phyloP scores from a whole-genome alignment of 2,888 invertebrate genomes.

The Lymantria dispar region DNA sequence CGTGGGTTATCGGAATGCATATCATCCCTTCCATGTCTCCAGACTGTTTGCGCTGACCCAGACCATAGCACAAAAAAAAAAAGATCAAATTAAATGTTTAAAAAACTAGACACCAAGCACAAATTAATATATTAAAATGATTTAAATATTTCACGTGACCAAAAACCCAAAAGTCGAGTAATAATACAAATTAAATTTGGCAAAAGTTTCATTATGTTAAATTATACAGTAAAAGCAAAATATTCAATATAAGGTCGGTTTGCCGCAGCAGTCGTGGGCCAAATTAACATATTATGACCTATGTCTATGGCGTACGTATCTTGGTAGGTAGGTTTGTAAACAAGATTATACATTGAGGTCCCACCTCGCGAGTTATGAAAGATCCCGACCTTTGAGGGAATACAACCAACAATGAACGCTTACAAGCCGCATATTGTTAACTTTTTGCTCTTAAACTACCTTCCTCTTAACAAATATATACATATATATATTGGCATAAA shows the following conservation, averaged over 20 bases:
- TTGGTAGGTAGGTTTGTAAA: slow-evolving; percentile 48
- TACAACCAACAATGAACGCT: slow-evolving; percentile 33
- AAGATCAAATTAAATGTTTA: no score
- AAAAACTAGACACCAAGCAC: not conserved
- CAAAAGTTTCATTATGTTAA: slow-evolving; percentile 50
- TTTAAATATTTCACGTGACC: not conserved
- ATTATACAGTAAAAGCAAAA: slow-evolving; percentile 62
- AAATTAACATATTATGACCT: slow-evolving; percentile 64
- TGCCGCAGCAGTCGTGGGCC: slow-evolving; percentile 45
- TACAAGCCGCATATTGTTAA: slow-evolving; percentile 27
- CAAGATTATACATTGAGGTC: slow-evolving; percentile 49
- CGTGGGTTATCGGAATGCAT: no score
- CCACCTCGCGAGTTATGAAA: slow-evolving; percentile 45
- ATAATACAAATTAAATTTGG: slow-evolving; percentile 22
- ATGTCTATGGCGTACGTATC: slow-evolving; percentile 42
- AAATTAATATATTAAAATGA: not conserved
- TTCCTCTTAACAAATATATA: not conserved
- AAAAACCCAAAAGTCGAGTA: not conserved
- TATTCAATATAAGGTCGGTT: slow-evolving; percentile 60
- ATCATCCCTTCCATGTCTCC: no score
- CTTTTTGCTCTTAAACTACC: slow-evolving; percentile 10
- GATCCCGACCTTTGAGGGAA: slow-evolving; percentile 25
- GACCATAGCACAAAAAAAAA: no score
- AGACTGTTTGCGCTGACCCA: no score
- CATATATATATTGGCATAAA: not conserved